Percentiles rank a stretch among this genome's conserved stretches.
Evolutionary conservation across 2,113 vertebrate species (phyloP).

Genomic region (Rattus norvegicus): DNA sequence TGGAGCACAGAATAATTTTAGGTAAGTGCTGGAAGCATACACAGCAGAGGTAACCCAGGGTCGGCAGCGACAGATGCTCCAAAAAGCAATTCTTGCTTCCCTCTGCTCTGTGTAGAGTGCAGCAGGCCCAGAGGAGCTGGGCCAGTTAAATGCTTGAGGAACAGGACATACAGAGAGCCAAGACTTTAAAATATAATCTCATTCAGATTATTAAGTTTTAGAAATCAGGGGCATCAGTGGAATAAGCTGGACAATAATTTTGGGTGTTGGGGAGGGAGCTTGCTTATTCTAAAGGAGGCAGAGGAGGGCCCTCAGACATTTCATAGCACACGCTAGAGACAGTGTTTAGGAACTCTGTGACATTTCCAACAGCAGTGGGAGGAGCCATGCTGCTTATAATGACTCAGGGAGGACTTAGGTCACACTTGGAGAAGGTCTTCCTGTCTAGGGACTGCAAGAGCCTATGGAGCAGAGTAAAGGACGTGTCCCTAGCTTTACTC

Average conservation of each 20-base stretch:
- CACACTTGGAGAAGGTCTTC: not conserved
- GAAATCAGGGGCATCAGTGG: not conserved
- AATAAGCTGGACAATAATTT: slow-evolving; percentile 19
- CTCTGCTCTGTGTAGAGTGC: slow-evolving; percentile 17
- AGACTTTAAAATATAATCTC: not conserved
- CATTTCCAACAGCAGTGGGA: not conserved
- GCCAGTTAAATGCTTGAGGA: not conserved
- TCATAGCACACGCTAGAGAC: not conserved
- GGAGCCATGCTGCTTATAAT: not conserved
- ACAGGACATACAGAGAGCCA: not conserved
- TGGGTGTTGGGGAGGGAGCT: not conserved
- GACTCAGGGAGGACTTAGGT: not conserved
- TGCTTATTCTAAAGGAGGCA: slow-evolving; percentile 5
- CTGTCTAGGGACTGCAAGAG: not conserved
- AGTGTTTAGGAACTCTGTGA: not conserved
- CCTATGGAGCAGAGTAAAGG: too few species aligned
- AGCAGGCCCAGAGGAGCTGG: not conserved
- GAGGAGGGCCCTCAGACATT: not conserved
- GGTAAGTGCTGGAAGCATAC: slow-evolving; percentile 58
- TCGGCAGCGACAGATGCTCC: slow-evolving; percentile 55
- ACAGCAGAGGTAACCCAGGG: slow-evolving; percentile 59
- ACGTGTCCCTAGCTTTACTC: not conserved
- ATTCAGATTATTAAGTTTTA: slow-evolving; percentile 25
- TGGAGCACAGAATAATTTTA: slow-evolving; percentile 72
- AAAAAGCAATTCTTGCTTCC: slow-evolving; percentile 8